phyloP scores from a whole-genome alignment of 1,140 invertebrate species.

The Drosophila burlai region DNA sequence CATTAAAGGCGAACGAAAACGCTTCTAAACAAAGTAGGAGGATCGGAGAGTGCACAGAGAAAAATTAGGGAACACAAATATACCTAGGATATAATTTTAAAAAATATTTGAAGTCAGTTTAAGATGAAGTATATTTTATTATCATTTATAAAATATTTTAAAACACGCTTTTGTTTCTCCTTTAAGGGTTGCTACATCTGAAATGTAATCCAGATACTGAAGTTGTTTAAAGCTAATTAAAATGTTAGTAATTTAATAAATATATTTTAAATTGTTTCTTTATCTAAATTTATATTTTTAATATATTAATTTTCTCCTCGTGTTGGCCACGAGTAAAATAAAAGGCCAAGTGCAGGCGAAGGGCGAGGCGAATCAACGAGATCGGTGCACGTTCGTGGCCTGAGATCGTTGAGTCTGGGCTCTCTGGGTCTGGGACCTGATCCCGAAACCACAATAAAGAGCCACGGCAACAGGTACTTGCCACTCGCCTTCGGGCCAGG shows the following conservation, averaged over 20 bases:
- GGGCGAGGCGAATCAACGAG: constrained; percentile 63
- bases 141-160: background rate
- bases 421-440: constrained; percentile 43
- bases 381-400: constrained; percentile 59
- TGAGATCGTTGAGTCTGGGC: constrained; percentile 14
- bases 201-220: too few species aligned
- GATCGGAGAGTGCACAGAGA: constrained; percentile 14
- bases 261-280: background rate
- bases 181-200: rapidly evolving
- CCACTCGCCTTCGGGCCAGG: constrained; percentile 73
- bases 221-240: too few species aligned
- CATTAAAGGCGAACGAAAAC: constrained; percentile 74
- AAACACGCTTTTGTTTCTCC: background rate
- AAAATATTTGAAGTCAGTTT: background rate
- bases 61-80: background rate
- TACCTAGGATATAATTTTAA: background rate
- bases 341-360: constrained; percentile 44
- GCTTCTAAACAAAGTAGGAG: constrained; percentile 75
- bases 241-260: background rate
- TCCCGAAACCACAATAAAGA: constrained; percentile 63
- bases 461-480: constrained; percentile 82
- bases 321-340: constrained; percentile 14
- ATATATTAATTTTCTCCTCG: background rate
- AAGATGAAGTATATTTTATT: background rate
- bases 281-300: too few species aligned